Conservation (phyloP, 2,797 vertebrate genomes). For the Miopithecus talapoin region DNA sequence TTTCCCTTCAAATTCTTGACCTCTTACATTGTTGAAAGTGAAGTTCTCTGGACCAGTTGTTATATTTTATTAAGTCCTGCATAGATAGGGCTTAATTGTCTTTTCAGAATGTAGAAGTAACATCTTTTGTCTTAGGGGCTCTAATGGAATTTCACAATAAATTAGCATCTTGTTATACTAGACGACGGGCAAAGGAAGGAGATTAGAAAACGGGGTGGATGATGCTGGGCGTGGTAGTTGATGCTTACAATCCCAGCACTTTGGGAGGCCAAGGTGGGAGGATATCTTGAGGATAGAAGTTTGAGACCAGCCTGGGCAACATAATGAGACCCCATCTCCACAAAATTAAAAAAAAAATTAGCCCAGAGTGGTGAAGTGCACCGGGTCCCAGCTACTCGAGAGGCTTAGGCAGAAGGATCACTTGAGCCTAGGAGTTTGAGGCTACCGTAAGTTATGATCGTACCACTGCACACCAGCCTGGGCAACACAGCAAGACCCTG, state of each 20-base stretch:
- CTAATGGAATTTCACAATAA: background rate
- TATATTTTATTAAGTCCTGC: background rate
- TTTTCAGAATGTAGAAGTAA: background rate
- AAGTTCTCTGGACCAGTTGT: background rate
- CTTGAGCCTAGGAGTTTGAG: background rate
- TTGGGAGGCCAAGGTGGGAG: background rate
- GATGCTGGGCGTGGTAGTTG: background rate
- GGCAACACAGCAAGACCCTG: background rate
- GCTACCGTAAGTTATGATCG: background rate
- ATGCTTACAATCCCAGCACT: background rate
- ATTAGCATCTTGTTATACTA: background rate
- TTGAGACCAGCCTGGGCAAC: background rate
- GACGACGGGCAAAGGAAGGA: background rate
- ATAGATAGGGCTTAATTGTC: background rate
- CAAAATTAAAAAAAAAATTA: rapidly evolving
- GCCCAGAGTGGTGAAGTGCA: background rate
- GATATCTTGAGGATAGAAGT: background rate
- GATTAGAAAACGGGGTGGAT: background rate
- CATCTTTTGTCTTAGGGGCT: background rate
- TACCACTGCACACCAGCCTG: background rate
- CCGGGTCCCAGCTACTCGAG: background rate
- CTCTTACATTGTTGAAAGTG: background rate
- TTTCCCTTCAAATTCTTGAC: background rate
- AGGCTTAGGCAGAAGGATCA: background rate
- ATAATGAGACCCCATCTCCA: background rate